Evolutionary conservation across 2,797 vertebrate genomes (phyloP), one percentile per base, ranked within the genome.

Genomic region (Pitangus sulphuratus): DNA sequence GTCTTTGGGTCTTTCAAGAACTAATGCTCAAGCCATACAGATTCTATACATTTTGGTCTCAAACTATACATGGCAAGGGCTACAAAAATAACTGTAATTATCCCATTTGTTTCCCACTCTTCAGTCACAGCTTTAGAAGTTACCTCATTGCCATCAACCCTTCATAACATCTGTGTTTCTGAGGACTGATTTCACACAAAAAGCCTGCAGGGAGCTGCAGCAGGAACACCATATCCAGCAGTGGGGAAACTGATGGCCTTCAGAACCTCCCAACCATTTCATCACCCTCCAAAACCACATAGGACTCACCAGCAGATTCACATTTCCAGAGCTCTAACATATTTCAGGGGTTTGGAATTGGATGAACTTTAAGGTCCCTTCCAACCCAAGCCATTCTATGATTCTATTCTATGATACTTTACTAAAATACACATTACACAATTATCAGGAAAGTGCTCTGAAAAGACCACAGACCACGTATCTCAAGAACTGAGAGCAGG

Each of bases 201-300:
- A 69, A 45, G 3, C 30, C 53, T 26, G 9, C 17, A 45, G 19
- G 61, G 15, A 2, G 0, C 31, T 70, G 47, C 65, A 66, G 42
- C 39, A 90, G 28, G 19, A 74, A 12, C 0, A 0, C 18, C 56
- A 1, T 15, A 1, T 20, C 31, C 33, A 35, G 18, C 4, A 5
- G 18, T 20, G 11, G 39, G 12, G 12, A 33, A 12, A 48, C 28
- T 11, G 17, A 15, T 14, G 12, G 25, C 66, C 61, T 57, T 47
- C 42, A 61, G 30, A 25, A 12, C 48, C 21, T 75, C 53, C 50
- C 30, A 83, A 16, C 1, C 48, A 42, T 45, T 90, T 62, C 11
- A 39, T 9, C 11, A 15, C 8, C 4, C 44, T 74, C 24, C 24
- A 68, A 68, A 62, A 57, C 11, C 11, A 31, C 15, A 8, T 0